Evolutionary conservation across 2,113 vertebrate species (phyloP).

Genomic region (Mungos mungo): DNA sequence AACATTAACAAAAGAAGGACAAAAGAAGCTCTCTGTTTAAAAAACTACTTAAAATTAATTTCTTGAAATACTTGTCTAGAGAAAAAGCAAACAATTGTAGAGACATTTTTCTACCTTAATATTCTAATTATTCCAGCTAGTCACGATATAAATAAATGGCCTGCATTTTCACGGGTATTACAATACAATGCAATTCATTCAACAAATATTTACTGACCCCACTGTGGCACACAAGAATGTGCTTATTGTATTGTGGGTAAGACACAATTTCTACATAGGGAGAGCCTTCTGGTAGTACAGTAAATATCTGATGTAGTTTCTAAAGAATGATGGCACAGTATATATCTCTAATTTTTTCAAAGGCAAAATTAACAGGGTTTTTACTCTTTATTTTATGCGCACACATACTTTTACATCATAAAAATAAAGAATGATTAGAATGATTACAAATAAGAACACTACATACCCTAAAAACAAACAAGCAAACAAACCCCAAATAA

Average conservation of each 20-base stretch:
- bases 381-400: slow-evolving; percentile 22
- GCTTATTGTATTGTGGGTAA: not conserved
- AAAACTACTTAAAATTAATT: slow-evolving; percentile 44
- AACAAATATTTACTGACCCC: not conserved
- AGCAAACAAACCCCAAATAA: not conserved
- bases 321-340: not conserved
- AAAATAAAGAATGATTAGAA: not conserved
- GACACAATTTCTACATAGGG: not conserved
- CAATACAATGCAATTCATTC: not conserved
- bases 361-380: not conserved
- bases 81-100: not conserved
- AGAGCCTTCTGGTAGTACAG: not conserved
- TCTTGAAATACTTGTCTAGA: slow-evolving; percentile 9
- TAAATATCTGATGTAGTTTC: not conserved
- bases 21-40: slow-evolving; percentile 13
- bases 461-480: not conserved
- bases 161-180: not conserved
- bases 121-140: slow-evolving; percentile 3
- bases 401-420: too few species aligned
- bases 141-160: slow-evolving; percentile 18
- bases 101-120: slow-evolving; percentile 6
- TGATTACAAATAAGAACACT: not conserved
- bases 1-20: not conserved
- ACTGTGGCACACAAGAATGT: not conserved
- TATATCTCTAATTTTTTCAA: not conserved